phyloP scores from a whole-genome alignment of 2,113 vertebrate species.

The Abramis brama region DNA sequence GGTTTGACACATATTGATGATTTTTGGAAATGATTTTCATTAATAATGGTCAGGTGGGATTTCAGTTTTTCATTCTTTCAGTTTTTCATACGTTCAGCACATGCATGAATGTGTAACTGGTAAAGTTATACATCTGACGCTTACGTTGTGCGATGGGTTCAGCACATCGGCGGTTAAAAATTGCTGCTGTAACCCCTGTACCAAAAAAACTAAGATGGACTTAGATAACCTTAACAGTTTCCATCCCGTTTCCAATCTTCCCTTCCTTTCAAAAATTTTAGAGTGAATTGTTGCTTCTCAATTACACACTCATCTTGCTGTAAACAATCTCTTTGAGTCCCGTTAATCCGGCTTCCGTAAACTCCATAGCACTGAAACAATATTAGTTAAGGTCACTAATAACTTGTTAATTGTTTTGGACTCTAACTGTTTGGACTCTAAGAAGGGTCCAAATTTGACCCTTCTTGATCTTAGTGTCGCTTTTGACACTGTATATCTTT shows the following conservation, averaged over 20 bases:
- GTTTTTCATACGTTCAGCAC: too few relatives aligned
- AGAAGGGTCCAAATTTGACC: neutral
- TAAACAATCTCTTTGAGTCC: neutral
- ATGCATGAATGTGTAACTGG: too few relatives aligned
- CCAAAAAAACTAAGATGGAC: too few relatives aligned
- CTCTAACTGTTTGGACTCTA: neutral
- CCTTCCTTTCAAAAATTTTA: neutral
- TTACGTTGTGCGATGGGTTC: too few relatives aligned
- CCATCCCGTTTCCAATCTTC: neutral
- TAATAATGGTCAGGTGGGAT: neutral
- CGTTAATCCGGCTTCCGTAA: neutral
- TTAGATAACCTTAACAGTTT: neutral
- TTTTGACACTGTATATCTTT: neutral
- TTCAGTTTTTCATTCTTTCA: too few relatives aligned
- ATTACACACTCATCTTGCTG: neutral
- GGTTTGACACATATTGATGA: neutral
- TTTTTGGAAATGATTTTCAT: neutral
- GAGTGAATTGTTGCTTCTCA: neutral
- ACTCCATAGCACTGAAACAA: neutral
- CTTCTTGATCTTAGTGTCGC: neutral
- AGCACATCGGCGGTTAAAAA: too few relatives aligned
- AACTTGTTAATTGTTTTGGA: neutral
- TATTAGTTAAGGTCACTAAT: neutral
- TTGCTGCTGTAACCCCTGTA: too few relatives aligned
- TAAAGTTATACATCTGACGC: too few relatives aligned